Conservation (phyloP, 2,797 vertebrate genomes). For the Periparus ater region DNA sequence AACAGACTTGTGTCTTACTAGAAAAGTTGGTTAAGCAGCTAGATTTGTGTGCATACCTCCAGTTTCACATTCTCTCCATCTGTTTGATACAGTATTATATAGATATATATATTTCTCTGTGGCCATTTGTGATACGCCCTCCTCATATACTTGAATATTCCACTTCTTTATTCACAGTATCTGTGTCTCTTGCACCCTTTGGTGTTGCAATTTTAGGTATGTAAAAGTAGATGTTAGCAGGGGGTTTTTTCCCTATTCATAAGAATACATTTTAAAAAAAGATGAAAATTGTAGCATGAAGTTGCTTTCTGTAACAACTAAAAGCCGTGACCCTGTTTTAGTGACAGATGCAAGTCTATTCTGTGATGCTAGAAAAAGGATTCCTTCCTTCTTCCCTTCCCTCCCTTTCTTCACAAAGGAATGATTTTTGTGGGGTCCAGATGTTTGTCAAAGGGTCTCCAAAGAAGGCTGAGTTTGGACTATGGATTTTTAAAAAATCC, state of each 20-base stretch:
- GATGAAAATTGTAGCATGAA: conserved; percentile 84
- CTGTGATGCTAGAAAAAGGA: conserved; percentile 77
- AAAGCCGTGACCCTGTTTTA: conserved; percentile 82
- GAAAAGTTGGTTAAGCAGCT: conserved; percentile 74
- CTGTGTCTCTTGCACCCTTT: conserved; percentile 89
- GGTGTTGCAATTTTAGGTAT: conserved; percentile 90
- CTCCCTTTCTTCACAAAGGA: conserved; percentile 57
- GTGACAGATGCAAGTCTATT: conserved; percentile 81
- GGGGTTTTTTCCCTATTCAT: conserved; percentile 81
- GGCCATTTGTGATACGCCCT: conserved; percentile 85
- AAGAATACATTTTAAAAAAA: conserved; percentile 80
- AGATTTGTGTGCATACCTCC: conserved; percentile 78
- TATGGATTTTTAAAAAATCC: not conserved
- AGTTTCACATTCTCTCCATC: conserved; percentile 77
- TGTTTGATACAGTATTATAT: conserved; percentile 86
- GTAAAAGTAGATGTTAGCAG: conserved; percentile 93
- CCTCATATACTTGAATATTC: conserved; percentile 85
- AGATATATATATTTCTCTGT: conserved; percentile 88
- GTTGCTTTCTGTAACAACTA: conserved; percentile 82
- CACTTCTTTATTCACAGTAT: conserved; percentile 87
- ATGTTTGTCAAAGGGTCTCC: conserved; percentile 63
- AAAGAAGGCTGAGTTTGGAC: conserved; percentile 65
- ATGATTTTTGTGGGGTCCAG: conserved; percentile 65
- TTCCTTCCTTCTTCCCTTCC: conserved; percentile 47
- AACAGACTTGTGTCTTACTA: conserved; percentile 73